These are phyloP conservation scores for Tyria jacobaeae DNA, from an alignment of 2,888 invertebrate species.

Conservation along the genomic window DNA sequence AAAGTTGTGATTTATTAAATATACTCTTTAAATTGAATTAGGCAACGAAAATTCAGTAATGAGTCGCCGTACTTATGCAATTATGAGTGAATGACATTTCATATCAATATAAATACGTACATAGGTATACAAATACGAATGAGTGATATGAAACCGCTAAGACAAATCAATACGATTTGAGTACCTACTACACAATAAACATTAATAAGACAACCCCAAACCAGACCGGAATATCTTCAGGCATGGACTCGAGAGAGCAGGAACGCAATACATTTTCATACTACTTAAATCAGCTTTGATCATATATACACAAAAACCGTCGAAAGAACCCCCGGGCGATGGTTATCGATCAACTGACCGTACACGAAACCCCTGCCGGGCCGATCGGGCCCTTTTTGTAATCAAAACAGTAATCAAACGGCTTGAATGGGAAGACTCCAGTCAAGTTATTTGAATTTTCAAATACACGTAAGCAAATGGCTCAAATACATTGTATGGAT, in stretches of 20 bases:
- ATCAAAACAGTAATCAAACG: slow-evolving; percentile 84
- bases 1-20: no score
- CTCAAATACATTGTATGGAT: slow-evolving; percentile 51
- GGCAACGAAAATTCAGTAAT: no score
- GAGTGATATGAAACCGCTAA: neutral
- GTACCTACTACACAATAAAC: slow-evolving; percentile 25
- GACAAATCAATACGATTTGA: slow-evolving; percentile 26
- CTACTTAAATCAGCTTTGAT: slow-evolving; percentile 50
- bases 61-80: no score
- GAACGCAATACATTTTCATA: slow-evolving; percentile 51
- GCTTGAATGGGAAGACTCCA: slow-evolving; percentile 68
- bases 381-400: slow-evolving; percentile 71
- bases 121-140: neutral
- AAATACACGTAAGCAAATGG: slow-evolving; percentile 57
- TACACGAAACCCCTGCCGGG: slow-evolving; percentile 53
- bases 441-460: slow-evolving; percentile 79
- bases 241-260: slow-evolving; percentile 39
- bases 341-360: slow-evolving; percentile 78
- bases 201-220: slow-evolving; percentile 35
- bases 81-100: neutral
- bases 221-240: slow-evolving; percentile 41
- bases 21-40: no score
- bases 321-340: slow-evolving; percentile 61
- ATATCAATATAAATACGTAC: no score
- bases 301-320: slow-evolving; percentile 56